Base-by-base conservation (phyloP, 1,140 invertebrate genomes). In the Apolygus lucorum region DNA sequence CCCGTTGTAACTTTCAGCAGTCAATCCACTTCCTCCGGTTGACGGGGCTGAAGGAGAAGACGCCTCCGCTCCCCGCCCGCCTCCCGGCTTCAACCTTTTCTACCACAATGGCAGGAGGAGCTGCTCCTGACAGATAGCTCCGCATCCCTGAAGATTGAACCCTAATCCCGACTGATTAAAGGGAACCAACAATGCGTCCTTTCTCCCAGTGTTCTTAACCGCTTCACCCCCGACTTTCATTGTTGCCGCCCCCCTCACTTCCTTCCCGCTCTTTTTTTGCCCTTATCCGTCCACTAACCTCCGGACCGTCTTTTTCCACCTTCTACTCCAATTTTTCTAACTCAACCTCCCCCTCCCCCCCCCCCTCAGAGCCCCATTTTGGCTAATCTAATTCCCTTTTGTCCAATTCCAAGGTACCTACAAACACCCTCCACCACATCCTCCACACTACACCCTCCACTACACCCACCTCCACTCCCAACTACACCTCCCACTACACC, bases 131-230 rank as follows among this genome's bases (percentile, higher is more conserved):
- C 54, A 59, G 54, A 59, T 59, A 59, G 54, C 54, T 59, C 22
- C 54, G 54, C 54, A 59, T 59, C 54, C 54, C 54, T 59, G 54
- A 59, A 59, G 54, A 59, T 59, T 59, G 54, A 59, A 59, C 54
- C 54, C 54, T 59, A 59, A 59, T 59, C 54, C 54, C 54, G 54
- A 59, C 54, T 59, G 54, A 59, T 59, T 59, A 59, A 59, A 59
- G 54, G 54, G 54, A 24, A 17, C 54, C 22, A 13, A 59, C 54
- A 59, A 59, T 17, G 54, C 54, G 54, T 59, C 54, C 54, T 59
- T 59, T 59, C 54, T 59, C 54, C 54, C 54, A 59, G 22, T 59
- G 54, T 59, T 59, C 54, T 59, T 59, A 59, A 59, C 54, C 54
- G 54, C 54, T 59, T 59, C 22, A 17, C 54, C 22, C 54, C 54